phyloP scores from a whole-genome alignment of 2,888 invertebrate genomes.

The Archips xylosteana region DNA sequence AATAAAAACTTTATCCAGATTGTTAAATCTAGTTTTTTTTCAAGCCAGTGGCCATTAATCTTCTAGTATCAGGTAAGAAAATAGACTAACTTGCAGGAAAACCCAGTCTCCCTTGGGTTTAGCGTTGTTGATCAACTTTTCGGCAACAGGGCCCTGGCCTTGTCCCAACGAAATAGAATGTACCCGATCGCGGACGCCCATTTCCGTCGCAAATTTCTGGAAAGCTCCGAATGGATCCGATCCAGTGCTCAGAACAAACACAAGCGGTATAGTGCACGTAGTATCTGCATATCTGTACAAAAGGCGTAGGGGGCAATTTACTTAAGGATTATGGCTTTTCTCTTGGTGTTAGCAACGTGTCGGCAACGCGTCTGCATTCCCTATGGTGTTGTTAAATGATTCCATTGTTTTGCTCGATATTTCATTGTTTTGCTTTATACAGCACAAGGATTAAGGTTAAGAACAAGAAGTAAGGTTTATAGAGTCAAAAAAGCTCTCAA shows the following conservation, averaged over 20 bases:
- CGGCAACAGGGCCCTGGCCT: constrained; percentile 96
- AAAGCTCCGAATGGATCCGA: constrained; percentile 95
- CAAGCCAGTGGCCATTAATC: background rate
- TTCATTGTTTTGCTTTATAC: too few relatives aligned
- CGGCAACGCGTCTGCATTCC: too few relatives aligned
- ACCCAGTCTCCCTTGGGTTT: constrained; percentile 93
- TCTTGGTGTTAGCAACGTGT: background rate
- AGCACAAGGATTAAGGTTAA: too few relatives aligned
- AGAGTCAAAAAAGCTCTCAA: too few relatives aligned
- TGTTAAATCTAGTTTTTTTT: too few relatives aligned
- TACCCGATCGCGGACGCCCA: constrained; percentile 88
- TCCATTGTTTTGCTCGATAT: too few relatives aligned
- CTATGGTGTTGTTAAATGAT: too few relatives aligned
- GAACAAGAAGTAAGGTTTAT: too few relatives aligned
- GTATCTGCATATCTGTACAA: constrained; percentile 88
- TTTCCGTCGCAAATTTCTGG: constrained; percentile 91
- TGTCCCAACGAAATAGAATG: constrained; percentile 95
- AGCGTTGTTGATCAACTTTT: constrained; percentile 90
- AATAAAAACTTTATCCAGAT: too few relatives aligned
- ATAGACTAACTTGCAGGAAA: constrained; percentile 90
- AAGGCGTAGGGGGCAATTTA: background rate
- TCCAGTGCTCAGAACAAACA: constrained; percentile 95
- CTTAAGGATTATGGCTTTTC: background rate
- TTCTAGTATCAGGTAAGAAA: background rate
- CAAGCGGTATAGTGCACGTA: constrained; percentile 89